Conservation (phyloP, 2,113 vertebrate species). For the Equus quagga region DNA sequence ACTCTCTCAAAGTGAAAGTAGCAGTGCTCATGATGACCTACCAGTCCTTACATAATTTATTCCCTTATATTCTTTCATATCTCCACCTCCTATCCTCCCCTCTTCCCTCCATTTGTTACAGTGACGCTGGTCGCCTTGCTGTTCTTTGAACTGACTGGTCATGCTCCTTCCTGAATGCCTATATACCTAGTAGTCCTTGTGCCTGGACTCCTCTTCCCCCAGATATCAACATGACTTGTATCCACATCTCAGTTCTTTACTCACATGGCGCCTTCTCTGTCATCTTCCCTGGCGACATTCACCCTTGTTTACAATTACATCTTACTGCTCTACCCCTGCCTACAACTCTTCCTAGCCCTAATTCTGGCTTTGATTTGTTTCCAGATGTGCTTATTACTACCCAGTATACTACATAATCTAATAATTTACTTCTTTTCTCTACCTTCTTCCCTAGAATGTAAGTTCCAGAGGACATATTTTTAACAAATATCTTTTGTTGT, state of each 20-base stretch:
- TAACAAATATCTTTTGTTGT: not conserved
- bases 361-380: not conserved
- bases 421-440: not conserved
- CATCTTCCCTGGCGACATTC: not conserved
- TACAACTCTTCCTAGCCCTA: not conserved
- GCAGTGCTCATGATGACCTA: not conserved
- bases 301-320: not conserved
- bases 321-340: not conserved
- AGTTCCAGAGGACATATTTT: not conserved
- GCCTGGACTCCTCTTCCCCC: not conserved
- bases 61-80: not conserved
- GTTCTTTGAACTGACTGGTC: not conserved
- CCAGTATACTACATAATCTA: not conserved
- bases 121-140: no score
- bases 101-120: not conserved
- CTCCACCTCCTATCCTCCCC: fast-evolving
- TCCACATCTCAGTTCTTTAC: not conserved
- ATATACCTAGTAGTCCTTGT: not conserved
- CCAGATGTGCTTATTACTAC: not conserved
- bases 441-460: not conserved
- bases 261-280: fast-evolving
- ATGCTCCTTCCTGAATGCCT: not conserved
- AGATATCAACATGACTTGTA: not conserved
- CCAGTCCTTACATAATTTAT: not conserved
- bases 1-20: not conserved